Evolutionary conservation across 2,888 invertebrate species (phyloP), one percentile per base, ranked within the genome.

Genomic region (Diloba caeruleocephala): DNA sequence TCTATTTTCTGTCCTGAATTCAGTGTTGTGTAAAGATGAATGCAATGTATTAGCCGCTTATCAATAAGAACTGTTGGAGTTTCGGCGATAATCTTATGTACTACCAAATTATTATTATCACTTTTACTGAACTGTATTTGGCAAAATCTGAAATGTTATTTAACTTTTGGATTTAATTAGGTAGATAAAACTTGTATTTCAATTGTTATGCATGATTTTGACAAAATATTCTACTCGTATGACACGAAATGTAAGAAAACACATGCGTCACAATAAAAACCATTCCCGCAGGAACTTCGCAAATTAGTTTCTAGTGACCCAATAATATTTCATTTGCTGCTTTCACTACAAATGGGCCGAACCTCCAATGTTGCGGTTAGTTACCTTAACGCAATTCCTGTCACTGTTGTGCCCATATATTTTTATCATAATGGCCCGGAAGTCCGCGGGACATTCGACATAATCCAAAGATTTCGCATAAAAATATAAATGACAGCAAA

Each of bases 401-500:
- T 74, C 71, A 57, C 60, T 62, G 71, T 69, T 69, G 53, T 60
- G 32, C 71, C 51, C 76, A 81, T 85, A 84, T 84, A 46, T 42
- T 21, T 10, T 34, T 43, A 34, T 42, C 33, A 87, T 81, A 87
- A 88, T 81, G 61, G 65, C 69, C 89, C 89, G 90, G 90, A 90
- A 85, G 88, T 89, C 81, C 79, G 59, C 69, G 77, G 77, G 77
- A 80, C 78, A 78, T 78, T 76, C 77, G 75, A 77, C 67, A 75
- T 68, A 74, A 80, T 81, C 78, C 71, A 59, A 70, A 74, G 79
- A 74, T 78, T 79, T 76, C 75, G 75, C 80, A 81, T 82, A 82
- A 85, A 81, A 82, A 82, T 77, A 88, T 82, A 88, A 85, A 89
- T 82, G 88, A 87, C 87, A 89, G 87, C 85, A 89, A 91, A 90